Conservation (phyloP, 2,113 vertebrate genomes). For the Chloropsis cyanopogon region DNA sequence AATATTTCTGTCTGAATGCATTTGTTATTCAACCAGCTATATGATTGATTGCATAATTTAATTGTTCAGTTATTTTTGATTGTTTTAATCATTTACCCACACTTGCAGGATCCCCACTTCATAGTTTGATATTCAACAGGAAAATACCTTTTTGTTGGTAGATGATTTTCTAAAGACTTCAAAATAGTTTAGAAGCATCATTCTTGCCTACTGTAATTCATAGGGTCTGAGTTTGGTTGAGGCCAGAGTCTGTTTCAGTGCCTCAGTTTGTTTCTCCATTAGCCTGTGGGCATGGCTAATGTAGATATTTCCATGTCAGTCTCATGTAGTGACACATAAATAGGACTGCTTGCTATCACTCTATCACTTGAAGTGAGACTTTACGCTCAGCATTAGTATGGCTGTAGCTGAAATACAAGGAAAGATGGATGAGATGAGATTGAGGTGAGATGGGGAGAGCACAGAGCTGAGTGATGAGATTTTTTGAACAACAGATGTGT, state of each 20-base stretch:
- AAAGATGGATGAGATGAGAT: neutral
- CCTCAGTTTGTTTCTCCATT: neutral
- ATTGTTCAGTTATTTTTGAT: neutral
- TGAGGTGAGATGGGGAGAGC: neutral
- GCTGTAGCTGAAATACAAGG: neutral
- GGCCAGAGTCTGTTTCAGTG: neutral
- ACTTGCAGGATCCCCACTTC: neutral
- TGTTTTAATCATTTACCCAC: neutral
- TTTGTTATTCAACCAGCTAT: neutral
- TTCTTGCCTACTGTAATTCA: neutral
- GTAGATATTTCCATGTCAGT: neutral
- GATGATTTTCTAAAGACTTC: neutral
- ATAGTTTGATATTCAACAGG: neutral
- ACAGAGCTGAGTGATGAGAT: neutral
- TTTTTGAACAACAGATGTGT: neutral
- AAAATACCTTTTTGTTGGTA: neutral
- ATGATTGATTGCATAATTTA: neutral
- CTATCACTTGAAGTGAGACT: neutral
- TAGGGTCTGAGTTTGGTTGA: neutral
- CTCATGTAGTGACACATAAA: fast-evolving
- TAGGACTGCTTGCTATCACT: neutral
- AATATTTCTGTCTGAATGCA: neutral
- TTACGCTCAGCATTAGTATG: neutral
- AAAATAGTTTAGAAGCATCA: neutral
- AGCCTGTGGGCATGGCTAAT: neutral